These are phyloP conservation scores for Cremastinae sp. DNA, from an alignment of 2,888 invertebrate species.

Conservation along the genomic window DNA sequence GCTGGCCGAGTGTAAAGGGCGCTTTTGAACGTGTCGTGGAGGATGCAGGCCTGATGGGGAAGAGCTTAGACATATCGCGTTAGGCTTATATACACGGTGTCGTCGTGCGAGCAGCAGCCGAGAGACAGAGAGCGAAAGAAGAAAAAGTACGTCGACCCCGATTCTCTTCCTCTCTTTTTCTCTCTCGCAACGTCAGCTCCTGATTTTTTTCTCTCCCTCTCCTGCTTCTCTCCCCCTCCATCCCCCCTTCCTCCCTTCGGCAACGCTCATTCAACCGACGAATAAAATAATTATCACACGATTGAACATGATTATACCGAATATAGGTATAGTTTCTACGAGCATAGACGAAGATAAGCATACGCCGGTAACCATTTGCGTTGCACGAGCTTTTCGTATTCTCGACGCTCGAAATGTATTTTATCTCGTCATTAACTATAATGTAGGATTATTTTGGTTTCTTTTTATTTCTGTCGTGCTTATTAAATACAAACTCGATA, in stretches of 20 bases:
- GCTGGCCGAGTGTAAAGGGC: not conserved
- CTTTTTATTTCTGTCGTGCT: no score
- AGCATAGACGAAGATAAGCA: slow-evolving; percentile 15
- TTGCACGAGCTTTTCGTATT: no score
- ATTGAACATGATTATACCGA: slow-evolving; percentile 57
- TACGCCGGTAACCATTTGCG: not conserved
- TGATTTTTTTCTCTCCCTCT: slow-evolving; percentile 4
- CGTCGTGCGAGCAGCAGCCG: slow-evolving; percentile 1
- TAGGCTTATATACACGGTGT: no score
- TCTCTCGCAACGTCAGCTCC: slow-evolving; percentile 18
- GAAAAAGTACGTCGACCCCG: slow-evolving; percentile 58
- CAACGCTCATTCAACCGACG: slow-evolving; percentile 45
- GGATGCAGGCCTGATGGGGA: not conserved
- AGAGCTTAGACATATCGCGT: not conserved
- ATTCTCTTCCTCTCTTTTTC: not conserved
- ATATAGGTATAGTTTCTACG: slow-evolving; percentile 53
- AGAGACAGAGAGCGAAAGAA: slow-evolving; percentile 10
- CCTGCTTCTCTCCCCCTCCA: slow-evolving; percentile 2
- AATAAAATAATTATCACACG: slow-evolving; percentile 58
- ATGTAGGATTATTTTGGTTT: no score
- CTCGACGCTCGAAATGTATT: no score
- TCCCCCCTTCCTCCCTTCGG: slow-evolving; percentile 25
- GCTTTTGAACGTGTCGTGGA: slow-evolving; percentile 17
- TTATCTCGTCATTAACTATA: no score
- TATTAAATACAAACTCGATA: no score